Conservation (phyloP, 2,797 vertebrate genomes). For the Hippoglossus hippoglossus region DNA sequence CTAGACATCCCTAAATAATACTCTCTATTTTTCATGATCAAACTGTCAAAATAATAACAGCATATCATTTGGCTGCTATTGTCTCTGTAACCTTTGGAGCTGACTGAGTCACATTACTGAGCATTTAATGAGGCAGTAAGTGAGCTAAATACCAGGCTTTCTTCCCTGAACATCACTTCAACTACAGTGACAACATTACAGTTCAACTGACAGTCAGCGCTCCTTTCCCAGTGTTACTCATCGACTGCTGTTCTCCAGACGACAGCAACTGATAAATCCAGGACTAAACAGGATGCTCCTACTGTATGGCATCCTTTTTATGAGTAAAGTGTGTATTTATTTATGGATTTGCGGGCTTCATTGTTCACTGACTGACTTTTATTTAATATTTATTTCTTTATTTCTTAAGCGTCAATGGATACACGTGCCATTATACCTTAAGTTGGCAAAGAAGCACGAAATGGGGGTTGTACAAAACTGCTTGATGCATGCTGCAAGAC, state of each 20-base stretch:
- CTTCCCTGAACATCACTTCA: conserved; percentile 16
- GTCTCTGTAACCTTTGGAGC: conserved; percentile 26
- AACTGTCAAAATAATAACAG: conserved; percentile 32
- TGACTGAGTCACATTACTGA: conserved; percentile 25
- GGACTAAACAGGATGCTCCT: conserved; percentile 8
- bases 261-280: conserved; percentile 5
- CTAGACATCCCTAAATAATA: conserved; percentile 10
- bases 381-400: conserved; percentile 33
- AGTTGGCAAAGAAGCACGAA: conserved; percentile 46
- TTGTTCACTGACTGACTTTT: conserved; percentile 12
- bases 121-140: conserved; percentile 46
- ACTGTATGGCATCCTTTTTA: not conserved
- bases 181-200: conserved; percentile 27
- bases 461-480: conserved; percentile 35
- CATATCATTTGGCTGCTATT: conserved; percentile 24
- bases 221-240: not conserved
- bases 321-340: conserved; percentile 21
- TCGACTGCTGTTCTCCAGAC: conserved; percentile 7
- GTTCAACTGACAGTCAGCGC: conserved; percentile 17
- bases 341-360: conserved; percentile 23
- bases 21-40: conserved; percentile 8
- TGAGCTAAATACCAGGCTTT: conserved; percentile 38
- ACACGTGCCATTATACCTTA: conserved; percentile 65
- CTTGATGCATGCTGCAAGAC: conserved; percentile 39
- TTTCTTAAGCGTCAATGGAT: conserved; percentile 37